phyloP scores from a whole-genome alignment of 2,888 invertebrate species.

The Allolobophora icterica region DNA sequence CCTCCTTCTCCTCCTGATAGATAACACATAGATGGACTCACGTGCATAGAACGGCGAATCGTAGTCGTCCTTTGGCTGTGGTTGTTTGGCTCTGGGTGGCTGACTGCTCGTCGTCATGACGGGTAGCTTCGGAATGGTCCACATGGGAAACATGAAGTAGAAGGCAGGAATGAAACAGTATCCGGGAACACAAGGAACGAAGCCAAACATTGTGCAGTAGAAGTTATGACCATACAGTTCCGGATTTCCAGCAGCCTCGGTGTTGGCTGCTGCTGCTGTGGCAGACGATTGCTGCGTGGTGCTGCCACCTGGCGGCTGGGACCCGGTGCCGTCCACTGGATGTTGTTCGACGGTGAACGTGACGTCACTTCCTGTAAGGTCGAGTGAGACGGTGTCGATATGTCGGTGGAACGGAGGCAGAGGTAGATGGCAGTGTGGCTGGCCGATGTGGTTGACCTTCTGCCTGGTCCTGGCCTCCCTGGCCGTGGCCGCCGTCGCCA shows the following conservation, averaged over 20 bases:
- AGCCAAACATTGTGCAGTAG: constrained; percentile 38
- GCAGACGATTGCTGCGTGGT: neutral
- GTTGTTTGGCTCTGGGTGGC: neutral
- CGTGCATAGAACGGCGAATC: neutral
- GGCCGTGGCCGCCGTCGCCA: neutral
- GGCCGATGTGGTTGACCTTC: constrained; percentile 24
- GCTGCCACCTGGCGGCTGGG: neutral
- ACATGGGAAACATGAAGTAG: constrained; percentile 34
- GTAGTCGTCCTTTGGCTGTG: neutral
- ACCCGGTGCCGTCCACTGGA: neutral
- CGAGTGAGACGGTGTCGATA: constrained; percentile 54
- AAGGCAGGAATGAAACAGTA: constrained; percentile 37
- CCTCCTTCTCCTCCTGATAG: neutral
- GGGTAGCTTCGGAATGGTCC: constrained; percentile 79
- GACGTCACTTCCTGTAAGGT: constrained; percentile 60
- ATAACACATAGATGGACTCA: neutral
- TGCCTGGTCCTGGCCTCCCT: neutral
- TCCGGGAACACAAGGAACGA: constrained; percentile 33
- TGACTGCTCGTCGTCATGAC: constrained; percentile 64
- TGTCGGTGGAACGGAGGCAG: constrained; percentile 31
- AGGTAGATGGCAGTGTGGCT: constrained; percentile 20
- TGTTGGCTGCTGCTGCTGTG: neutral
- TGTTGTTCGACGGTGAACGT: constrained; percentile 35
- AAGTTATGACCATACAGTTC: constrained; percentile 35
- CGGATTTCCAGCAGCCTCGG: neutral